Conservation (phyloP, 2,113 vertebrate genomes). For the Phoenicopterus ruber region DNA sequence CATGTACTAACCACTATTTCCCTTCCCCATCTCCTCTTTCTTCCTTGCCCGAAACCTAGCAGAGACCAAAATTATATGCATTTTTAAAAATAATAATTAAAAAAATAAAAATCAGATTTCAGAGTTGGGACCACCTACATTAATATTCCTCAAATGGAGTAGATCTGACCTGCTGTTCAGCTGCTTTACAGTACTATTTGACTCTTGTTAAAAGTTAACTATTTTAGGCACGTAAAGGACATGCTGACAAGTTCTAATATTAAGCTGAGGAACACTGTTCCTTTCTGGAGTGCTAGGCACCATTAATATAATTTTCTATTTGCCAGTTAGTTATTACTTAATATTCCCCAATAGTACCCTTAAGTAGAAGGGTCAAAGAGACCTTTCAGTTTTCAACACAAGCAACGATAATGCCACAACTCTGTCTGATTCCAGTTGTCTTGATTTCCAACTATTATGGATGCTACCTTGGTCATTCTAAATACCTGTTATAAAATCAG, state of each 20-base stretch:
- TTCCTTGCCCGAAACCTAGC: not conserved
- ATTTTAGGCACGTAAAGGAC: not conserved
- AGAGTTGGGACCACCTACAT: not conserved
- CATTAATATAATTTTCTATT: not conserved
- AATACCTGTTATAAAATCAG: not conserved
- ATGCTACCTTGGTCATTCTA: not conserved
- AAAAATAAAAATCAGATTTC: not conserved
- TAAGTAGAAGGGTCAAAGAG: not conserved
- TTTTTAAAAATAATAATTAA: not conserved
- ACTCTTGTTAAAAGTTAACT: not conserved
- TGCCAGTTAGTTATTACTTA: not conserved
- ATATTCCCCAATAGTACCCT: not conserved
- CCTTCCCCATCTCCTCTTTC: not conserved
- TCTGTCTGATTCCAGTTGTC: not conserved
- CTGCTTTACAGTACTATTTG: not conserved
- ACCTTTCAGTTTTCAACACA: not conserved
- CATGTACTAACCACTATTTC: not conserved
- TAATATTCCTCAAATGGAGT: not conserved
- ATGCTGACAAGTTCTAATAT: not conserved
- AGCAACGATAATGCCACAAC: not conserved
- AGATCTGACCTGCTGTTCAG: fast-evolving
- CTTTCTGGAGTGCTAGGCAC: not conserved
- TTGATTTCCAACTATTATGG: not conserved
- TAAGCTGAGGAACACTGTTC: not conserved
- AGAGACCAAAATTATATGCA: not conserved